Evolutionary conservation across 2,113 vertebrate genomes (phyloP), one percentile per base, ranked within the genome.

Genomic region (Boulengeromyrus knoepffleri): DNA sequence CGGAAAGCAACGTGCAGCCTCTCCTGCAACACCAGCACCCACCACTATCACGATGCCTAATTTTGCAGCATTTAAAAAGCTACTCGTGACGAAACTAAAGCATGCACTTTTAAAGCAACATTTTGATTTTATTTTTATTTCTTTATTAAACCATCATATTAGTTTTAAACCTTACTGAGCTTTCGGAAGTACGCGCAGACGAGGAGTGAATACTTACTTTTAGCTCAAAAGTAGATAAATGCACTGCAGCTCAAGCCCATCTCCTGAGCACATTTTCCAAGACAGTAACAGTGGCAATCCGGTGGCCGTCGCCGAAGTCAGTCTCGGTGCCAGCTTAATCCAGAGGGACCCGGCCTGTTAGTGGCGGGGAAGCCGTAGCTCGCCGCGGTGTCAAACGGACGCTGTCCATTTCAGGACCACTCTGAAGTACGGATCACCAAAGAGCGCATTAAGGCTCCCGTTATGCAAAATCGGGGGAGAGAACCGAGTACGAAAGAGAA

Each of bases 361-460:
- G n/a, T 42, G 17, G 36, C 74, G 15, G 5, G 15, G 36, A 80
- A 19, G 74, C 74, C 31, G 74, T 17, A 39, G 74, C 36, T 42
- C 31, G 74, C 74, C 74, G 74, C 74, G 70, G 27, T 39, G 36
- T 5, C 70, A 77, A 80, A 42, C 36, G 74, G 92, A 90, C 89
- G 88, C 93, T 94, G 93, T 94, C 92, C 92, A 80, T 90, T 93
- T 93, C 93, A 94, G 93, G 90, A 94, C 92, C 77, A 87, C 77
- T 58, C 58, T n/a, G 5, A 19, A 42, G 31, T 70, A 31, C 27
- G n/a, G 27, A 31, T 70, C 10, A 70, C 62, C 62, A 13, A 31
- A 70, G 62, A 66, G 9, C n/a, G 62, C 5, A 66, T 66, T 27
- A 27, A 66, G 62, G 27, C 58, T 66, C 24, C 58, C 24, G 58